Evolutionary conservation across 2,113 vertebrate species (phyloP).

Genomic region (Embiotoca jacksoni): DNA sequence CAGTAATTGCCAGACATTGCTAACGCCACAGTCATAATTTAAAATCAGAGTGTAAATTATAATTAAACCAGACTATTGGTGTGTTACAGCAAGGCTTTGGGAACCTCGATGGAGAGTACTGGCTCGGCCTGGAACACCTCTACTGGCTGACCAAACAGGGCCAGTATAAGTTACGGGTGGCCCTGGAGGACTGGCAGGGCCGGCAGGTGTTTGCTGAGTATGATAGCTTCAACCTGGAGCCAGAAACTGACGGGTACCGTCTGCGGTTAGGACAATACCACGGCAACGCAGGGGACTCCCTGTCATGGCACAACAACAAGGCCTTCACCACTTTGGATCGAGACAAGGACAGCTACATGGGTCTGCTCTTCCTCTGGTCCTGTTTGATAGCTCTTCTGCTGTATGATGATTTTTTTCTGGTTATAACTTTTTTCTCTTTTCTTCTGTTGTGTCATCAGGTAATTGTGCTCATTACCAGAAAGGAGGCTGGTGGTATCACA

Average conservation of each 20-base stretch:
- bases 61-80: background rate
- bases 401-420: background rate
- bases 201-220: slow-evolving; percentile 88
- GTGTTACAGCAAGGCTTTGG: slow-evolving; percentile 89
- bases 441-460: slow-evolving; percentile 76
- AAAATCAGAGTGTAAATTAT: background rate
- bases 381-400: background rate
- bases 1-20: too few species aligned
- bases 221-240: slow-evolving; percentile 88
- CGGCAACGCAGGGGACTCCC: slow-evolving; percentile 90
- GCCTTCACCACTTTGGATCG: slow-evolving; percentile 92
- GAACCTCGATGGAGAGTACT: slow-evolving; percentile 91
- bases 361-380: slow-evolving; percentile 67
- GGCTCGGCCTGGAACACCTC: slow-evolving; percentile 91
- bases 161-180: slow-evolving; percentile 86
- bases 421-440: background rate
- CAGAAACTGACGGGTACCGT: slow-evolving; percentile 90
- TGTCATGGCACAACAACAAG: slow-evolving; percentile 93
- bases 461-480: slow-evolving; percentile 94
- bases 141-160: slow-evolving; percentile 88
- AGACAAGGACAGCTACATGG: slow-evolving; percentile 89
- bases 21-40: too few species aligned
- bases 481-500: slow-evolving; percentile 95
- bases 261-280: slow-evolving; percentile 90
- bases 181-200: slow-evolving; percentile 92